phyloP scores from a whole-genome alignment of 2,797 vertebrate species.

The Echiichthys vipera region DNA sequence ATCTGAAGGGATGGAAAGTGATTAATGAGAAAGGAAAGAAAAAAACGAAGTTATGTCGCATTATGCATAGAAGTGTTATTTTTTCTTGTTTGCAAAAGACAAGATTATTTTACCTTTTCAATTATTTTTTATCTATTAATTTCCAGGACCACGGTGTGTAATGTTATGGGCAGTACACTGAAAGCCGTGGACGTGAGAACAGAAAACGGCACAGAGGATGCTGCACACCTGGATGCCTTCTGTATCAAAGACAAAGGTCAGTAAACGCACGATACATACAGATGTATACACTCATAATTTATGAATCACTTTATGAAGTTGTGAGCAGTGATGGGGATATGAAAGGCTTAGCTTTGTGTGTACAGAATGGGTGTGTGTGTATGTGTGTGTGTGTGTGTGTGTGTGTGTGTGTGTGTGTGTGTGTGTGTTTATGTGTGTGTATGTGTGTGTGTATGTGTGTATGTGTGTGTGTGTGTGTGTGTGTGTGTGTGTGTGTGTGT shows the following conservation, averaged over 20 bases:
- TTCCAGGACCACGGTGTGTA: slow-evolving; percentile 89
- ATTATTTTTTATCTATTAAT: slow-evolving; percentile 9
- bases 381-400: not conserved
- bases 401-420: not conserved
- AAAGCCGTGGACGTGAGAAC: slow-evolving; percentile 89
- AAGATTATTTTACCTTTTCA: too few species aligned
- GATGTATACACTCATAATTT: not conserved
- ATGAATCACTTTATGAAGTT: not conserved
- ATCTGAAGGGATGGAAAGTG: not conserved
- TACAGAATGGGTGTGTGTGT: not conserved
- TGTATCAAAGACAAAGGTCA: slow-evolving; percentile 92
- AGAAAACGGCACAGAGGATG: slow-evolving; percentile 84
- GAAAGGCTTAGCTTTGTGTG: slow-evolving; percentile 10
- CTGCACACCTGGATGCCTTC: slow-evolving; percentile 82
- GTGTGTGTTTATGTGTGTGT: not conserved
- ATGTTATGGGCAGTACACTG: slow-evolving; percentile 79
- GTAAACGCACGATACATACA: slow-evolving; percentile 50
- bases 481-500: not conserved
- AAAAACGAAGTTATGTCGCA: not conserved
- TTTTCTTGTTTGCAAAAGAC: too few species aligned
- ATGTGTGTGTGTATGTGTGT: not conserved
- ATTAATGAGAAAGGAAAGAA: not conserved
- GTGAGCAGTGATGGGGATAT: not conserved
- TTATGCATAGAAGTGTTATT: too few species aligned
- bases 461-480: not conserved